These are phyloP conservation scores for Heliothis peltigera DNA, from an alignment of 2,888 invertebrate species.

Conservation along the genomic window DNA sequence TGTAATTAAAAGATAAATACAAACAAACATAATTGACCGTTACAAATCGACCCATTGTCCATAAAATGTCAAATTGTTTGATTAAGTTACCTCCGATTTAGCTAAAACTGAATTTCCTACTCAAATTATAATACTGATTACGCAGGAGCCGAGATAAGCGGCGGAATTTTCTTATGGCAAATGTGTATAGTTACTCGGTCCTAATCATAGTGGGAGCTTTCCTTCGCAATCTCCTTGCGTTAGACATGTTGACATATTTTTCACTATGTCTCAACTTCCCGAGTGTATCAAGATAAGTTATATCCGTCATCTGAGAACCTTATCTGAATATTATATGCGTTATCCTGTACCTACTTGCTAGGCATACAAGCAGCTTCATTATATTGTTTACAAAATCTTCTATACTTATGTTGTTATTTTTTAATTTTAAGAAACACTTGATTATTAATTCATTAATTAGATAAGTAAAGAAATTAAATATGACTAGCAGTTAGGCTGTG, in stretches of 20 bases:
- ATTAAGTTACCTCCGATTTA: neutral
- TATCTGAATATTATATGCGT: slow-evolving; percentile 13
- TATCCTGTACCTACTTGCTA: neutral
- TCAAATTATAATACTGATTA: neutral
- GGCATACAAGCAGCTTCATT: slow-evolving; percentile 4
- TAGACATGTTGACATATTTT: slow-evolving; percentile 39
- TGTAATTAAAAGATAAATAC: too few relatives aligned
- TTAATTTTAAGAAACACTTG: too few relatives aligned
- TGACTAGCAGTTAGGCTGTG: too few relatives aligned
- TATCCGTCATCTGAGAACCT: slow-evolving; percentile 26
- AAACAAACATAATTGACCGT: too few relatives aligned
- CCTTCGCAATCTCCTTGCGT: slow-evolving; percentile 31
- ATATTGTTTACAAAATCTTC: neutral
- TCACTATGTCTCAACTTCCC: slow-evolving; percentile 32
- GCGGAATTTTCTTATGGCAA: slow-evolving; percentile 17
- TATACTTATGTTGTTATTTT: too few relatives aligned
- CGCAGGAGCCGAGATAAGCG: neutral
- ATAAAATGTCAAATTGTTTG: too few relatives aligned
- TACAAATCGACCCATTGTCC: too few relatives aligned
- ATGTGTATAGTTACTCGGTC: slow-evolving; percentile 13
- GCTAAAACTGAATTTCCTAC: neutral
- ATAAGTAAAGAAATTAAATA: too few relatives aligned
- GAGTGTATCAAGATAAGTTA: slow-evolving; percentile 28
- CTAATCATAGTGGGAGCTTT: slow-evolving; percentile 31
- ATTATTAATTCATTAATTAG: too few relatives aligned